These are phyloP conservation scores for Gymnoscopelus braueri DNA, from an alignment of 2,797 vertebrate species.

Conservation along the genomic window DNA sequence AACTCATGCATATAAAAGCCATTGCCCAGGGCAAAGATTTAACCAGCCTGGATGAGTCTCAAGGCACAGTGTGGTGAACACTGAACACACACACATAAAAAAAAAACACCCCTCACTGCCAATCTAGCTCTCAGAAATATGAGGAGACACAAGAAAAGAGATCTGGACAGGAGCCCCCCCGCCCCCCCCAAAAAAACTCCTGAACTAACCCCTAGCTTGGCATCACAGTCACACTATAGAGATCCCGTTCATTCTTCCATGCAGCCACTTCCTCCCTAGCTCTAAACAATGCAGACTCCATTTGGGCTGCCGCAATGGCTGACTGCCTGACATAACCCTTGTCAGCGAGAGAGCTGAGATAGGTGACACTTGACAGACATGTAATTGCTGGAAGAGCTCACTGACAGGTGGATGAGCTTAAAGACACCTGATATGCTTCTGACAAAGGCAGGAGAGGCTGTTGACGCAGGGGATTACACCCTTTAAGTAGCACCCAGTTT, in stretches of 20 bases:
- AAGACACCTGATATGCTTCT: constrained; percentile 80
- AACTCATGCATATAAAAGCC: constrained; percentile 70
- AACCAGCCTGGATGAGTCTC: constrained; percentile 61
- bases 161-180: constrained; percentile 42
- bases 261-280: constrained; percentile 71
- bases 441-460: constrained; percentile 50
- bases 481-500: constrained; percentile 66
- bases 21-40: constrained; percentile 64
- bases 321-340: constrained; percentile 84
- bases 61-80: constrained; percentile 44
- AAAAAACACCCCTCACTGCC: constrained; percentile 37
- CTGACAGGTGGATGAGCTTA: constrained; percentile 82
- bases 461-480: constrained; percentile 70
- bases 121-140: constrained; percentile 64
- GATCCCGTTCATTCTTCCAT: constrained; percentile 79
- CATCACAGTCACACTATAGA: constrained; percentile 68
- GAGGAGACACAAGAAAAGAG: constrained; percentile 53
- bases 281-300: constrained; percentile 82
- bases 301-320: constrained; percentile 79
- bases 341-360: constrained; percentile 76
- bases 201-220: constrained; percentile 51
- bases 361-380: constrained; percentile 86
- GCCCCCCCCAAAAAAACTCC: background rate
- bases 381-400: constrained; percentile 82
- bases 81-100: constrained; percentile 19